A percentile compares a stretch with the other conserved stretches of the same genome.
Conservation (phyloP, 92 coral and sea anemone species). For the Porites cylindrica region DNA sequence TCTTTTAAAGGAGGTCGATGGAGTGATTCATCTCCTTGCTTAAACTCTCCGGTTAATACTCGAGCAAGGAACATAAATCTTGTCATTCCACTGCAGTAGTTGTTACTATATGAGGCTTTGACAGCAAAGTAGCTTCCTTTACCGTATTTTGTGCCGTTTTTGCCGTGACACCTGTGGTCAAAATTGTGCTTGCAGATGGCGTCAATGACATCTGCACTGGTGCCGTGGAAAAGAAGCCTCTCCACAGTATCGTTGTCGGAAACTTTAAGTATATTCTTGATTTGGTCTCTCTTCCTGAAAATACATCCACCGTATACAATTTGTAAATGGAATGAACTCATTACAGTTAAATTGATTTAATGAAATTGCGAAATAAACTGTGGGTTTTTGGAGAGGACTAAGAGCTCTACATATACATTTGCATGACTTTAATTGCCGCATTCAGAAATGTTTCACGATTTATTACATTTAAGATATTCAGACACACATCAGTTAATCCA, state of each 20-base stretch:
- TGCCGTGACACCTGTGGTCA: constrained; percentile 93
- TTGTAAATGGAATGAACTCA: too few species aligned
- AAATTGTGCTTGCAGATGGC: constrained; percentile 96
- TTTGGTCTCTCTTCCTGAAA: constrained; percentile 56
- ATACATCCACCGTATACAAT: not conserved
- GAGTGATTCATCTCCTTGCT: constrained; percentile 34
- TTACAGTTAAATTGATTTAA: too few species aligned
- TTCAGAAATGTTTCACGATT: too few species aligned
- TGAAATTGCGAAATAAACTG: too few species aligned
- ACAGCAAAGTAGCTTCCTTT: constrained; percentile 91
- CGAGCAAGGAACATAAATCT: constrained; percentile 78
- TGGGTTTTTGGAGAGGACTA: too few species aligned
- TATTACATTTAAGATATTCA: too few species aligned
- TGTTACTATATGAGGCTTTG: constrained; percentile 75
- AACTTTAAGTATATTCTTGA: constrained; percentile 58
- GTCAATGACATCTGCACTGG: constrained; percentile 53
- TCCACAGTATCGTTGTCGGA: constrained; percentile 19
- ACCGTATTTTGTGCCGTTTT: constrained; percentile 86
- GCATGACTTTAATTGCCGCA: too few species aligned
- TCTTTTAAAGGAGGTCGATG: constrained; percentile 88
- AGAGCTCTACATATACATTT: too few species aligned
- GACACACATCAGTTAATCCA: too few species aligned
- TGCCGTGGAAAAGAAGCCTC: constrained; percentile 86
- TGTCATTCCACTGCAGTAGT: constrained; percentile 39
- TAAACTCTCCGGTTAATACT: constrained; percentile 82